Conservation (phyloP, 30 jellyfish, hydroid and myxozoan species). For the Turritopsis rubra region DNA sequence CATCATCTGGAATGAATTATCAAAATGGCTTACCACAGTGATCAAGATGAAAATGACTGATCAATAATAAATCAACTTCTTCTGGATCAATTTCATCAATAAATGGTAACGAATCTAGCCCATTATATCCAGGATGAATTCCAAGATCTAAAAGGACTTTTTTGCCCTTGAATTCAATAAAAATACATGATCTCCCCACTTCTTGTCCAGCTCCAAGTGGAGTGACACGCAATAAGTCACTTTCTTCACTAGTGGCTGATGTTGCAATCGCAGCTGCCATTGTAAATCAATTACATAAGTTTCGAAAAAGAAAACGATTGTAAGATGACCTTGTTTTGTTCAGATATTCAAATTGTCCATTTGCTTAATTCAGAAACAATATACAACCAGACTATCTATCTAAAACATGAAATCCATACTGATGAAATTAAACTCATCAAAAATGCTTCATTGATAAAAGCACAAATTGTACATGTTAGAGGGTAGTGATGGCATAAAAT, state of each 20-base stretch:
- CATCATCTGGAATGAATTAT: not conserved
- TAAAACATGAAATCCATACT: not conserved
- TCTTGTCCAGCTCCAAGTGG: slow-evolving; percentile 99
- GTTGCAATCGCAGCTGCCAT: not conserved
- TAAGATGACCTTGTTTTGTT: not conserved
- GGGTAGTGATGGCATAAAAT: no score
- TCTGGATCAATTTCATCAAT: slow-evolving; percentile 98
- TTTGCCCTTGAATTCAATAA: slow-evolving; percentile 91
- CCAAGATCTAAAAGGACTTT: slow-evolving; percentile 97
- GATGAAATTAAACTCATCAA: not conserved
- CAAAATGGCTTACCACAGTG: slow-evolving; percentile 73
- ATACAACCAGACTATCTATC: not conserved
- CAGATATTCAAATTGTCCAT: not conserved
- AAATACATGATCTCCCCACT: slow-evolving; percentile 98
- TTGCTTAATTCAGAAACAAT: not conserved
- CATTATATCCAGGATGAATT: slow-evolving; percentile 97
- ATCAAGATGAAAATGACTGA: slow-evolving; percentile 97
- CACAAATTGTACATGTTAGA: no score
- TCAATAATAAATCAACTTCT: slow-evolving; percentile 85
- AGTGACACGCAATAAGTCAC: slow-evolving; percentile 74
- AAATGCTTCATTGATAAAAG: not conserved
- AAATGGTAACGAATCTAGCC: slow-evolving; percentile 91
- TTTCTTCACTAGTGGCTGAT: slow-evolving; percentile 59
- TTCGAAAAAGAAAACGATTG: not conserved
- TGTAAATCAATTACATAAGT: not conserved